Evolutionary conservation across 53 echinoderm and acorn worm species (phyloP).

Genomic region (Echinarachnius parma): DNA sequence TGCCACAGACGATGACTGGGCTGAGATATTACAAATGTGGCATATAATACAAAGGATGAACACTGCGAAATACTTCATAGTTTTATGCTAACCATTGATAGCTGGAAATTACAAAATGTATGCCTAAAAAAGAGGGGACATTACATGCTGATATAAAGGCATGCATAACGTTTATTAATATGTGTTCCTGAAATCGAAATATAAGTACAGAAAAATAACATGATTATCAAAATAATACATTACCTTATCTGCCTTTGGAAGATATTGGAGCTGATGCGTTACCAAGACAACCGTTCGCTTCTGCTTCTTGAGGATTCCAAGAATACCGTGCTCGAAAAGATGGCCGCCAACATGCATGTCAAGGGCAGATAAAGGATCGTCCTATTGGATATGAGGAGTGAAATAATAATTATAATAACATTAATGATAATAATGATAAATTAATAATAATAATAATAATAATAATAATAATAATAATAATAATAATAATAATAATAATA

Average conservation of each 20-base stretch:
- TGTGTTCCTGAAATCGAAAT: no score
- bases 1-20: no score
- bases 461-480: neutral
- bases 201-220: no score
- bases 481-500: no score
- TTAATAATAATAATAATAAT: neutral
- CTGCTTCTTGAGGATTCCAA: conserved; percentile 57
- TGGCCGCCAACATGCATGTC: conserved; percentile 75
- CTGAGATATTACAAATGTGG: no score
- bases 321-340: conserved; percentile 69
- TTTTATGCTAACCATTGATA: no score
- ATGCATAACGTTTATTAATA: no score
- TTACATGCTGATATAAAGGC: no score
- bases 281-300: conserved; percentile 74
- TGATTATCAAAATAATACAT: conserved; percentile 10
- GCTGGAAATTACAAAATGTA: no score
- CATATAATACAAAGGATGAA: no score
- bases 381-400: conserved; percentile 41
- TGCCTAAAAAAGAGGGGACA: no score
- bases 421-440: neutral
- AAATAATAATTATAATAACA: neutral
- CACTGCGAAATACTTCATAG: no score
- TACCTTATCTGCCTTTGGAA: conserved; percentile 72
- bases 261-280: conserved; percentile 78
- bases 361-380: conserved; percentile 75